Conservation (phyloP, 2,113 vertebrate species). For the Pogonocichla stellata region DNA sequence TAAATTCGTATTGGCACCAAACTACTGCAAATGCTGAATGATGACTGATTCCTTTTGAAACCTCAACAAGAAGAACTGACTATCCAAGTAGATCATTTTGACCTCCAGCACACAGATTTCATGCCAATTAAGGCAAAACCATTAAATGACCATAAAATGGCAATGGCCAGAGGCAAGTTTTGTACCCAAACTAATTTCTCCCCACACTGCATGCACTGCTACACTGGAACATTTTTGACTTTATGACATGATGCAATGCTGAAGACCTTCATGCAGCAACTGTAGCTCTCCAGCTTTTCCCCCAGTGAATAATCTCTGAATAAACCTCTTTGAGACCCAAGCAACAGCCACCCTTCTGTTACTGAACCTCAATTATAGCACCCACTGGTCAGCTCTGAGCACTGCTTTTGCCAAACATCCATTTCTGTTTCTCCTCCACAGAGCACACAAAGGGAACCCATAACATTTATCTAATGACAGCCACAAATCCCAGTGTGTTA, state of each 20-base stretch:
- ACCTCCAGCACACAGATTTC: background rate
- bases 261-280: background rate
- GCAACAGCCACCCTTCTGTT: background rate
- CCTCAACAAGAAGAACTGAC: background rate
- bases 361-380: background rate
- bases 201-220: background rate
- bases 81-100: background rate
- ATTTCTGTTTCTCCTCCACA: background rate
- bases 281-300: background rate
- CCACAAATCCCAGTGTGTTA: background rate
- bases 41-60: background rate
- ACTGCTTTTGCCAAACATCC: background rate
- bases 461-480: background rate
- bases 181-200: background rate
- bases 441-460: background rate
- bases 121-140: background rate
- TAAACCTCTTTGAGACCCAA: background rate
- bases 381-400: background rate
- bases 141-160: background rate
- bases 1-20: background rate
- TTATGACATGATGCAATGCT: background rate
- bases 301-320: background rate
- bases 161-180: background rate
- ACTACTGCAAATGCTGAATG: background rate
- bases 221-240: background rate